Evolutionary conservation across 2,113 vertebrate genomes (phyloP).

Genomic region (Oreochromis aureus): DNA sequence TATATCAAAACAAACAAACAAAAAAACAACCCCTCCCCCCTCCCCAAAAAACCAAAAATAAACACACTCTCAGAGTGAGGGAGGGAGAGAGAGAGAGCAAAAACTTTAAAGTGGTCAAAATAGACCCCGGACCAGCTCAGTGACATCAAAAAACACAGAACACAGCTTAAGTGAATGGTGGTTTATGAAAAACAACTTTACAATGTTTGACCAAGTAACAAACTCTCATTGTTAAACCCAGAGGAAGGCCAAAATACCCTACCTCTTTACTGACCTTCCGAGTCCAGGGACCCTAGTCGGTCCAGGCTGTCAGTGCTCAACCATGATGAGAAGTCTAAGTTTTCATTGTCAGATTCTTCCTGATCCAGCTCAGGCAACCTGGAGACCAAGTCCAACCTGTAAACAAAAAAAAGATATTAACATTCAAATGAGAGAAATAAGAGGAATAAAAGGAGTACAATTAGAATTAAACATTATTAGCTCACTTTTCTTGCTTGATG

Average conservation of each 20-base stretch:
- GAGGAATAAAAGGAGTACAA: neutral
- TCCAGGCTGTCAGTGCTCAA: conserved; percentile 87
- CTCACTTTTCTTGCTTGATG: conserved; percentile 93
- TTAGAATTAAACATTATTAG: neutral
- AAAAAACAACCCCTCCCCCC: neutral
- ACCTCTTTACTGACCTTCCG: conserved; percentile 92
- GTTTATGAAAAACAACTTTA: neutral
- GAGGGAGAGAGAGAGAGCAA: neutral
- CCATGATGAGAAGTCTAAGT: conserved; percentile 78
- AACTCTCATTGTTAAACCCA: neutral
- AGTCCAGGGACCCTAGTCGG: conserved; percentile 53
- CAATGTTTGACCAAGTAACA: neutral
- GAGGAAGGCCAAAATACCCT: conserved; percentile 46
- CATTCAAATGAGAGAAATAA: neutral
- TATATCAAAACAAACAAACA: neutral
- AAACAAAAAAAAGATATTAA: neutral
- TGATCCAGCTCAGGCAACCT: conserved; percentile 87
- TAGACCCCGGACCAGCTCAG: neutral
- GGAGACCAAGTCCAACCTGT: conserved; percentile 84
- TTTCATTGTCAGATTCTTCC: conserved; percentile 85
- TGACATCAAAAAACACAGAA: neutral
- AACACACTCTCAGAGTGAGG: neutral
- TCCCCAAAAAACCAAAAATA: neutral
- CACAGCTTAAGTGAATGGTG: neutral
- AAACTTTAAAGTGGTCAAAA: neutral